Evolutionary conservation across 2,113 vertebrate species (phyloP), one percentile per base, ranked within the genome.

Genomic region (Entosphenus tridentatus): DNA sequence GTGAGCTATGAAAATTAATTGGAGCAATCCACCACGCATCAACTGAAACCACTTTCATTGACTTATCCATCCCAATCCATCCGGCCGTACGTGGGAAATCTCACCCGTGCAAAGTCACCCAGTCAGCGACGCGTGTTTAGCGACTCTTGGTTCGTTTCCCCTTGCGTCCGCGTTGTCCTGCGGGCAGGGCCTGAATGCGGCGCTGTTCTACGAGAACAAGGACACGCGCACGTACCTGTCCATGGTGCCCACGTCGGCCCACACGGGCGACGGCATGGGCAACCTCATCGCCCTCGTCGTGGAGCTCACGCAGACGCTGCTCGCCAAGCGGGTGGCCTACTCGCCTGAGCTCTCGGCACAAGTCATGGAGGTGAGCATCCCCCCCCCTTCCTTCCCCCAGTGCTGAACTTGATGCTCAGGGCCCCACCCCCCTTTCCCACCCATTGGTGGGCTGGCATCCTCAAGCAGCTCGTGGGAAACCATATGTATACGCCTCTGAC

Each of bases 251-350:
- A 97, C 92, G 67, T 97, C 93, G 69, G 93, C 93, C 70, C 91
- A 97, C 79, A 92, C 88, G 70, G 93, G 93, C 1, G 93, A 98
- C 73, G 93, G 93, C 62, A 97, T 97, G 87, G 93, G 90, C 16
- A 98, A 90, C 76, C 82, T 98, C 70, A 98, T 98, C 72, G 82
- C 78, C 55, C 83, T 98, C 55, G 79, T 98, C 0, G 87, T 96
- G 0, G 91, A 98, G 70, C 84, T 97, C 55, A 98, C 92, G 0
- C 93, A 98, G 82, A 91, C 80, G 69, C 85, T 97, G 91, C 74
- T 98, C 74, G 87, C 80, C 18, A 87, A 86, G 71, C 83, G 89
- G 9, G 79, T 98, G 70, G 89, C 89, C 0, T 87, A 92, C 72
- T 96, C 89, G 72, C 84, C 95, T 67, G 89, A 97, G 76, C 83